Conservation (phyloP, 92 coral and sea anemone species). For the Palythoa grandis region DNA sequence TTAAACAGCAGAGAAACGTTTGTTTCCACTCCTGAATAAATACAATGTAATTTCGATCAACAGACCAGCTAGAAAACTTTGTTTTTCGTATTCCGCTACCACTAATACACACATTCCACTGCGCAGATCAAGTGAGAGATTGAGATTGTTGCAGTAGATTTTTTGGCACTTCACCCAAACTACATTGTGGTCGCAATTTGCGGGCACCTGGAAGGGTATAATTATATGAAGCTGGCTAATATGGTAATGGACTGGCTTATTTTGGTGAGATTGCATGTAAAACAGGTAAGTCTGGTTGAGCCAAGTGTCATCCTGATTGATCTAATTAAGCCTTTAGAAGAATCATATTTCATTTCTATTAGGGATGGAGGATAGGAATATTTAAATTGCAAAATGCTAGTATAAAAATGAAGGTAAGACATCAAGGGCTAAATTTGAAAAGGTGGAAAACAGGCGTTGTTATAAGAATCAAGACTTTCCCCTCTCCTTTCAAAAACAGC, state of each 20-base stretch:
- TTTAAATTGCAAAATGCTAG: neutral
- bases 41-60: too few species aligned
- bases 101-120: too few species aligned
- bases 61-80: too few species aligned
- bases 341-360: conserved; percentile 1
- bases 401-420: neutral
- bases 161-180: too few species aligned
- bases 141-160: too few species aligned
- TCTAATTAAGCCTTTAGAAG: neutral
- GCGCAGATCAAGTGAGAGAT: too few species aligned
- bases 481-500: neutral
- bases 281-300: conserved; percentile 8
- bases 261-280: neutral
- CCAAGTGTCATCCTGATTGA: conserved; percentile 8
- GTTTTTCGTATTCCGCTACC: too few species aligned
- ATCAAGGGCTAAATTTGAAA: neutral
- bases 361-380: conserved; percentile 1
- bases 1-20: too few species aligned
- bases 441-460: neutral
- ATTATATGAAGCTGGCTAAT: neutral
- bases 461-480: neutral
- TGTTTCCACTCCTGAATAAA: too few species aligned
- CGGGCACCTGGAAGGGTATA: too few species aligned
- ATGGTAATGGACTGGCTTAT: neutral
- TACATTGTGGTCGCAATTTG: too few species aligned